A percentile compares a stretch with the other conserved stretches of the same genome.
Conservation (phyloP, 1,140 invertebrate genomes). For the Medauroidea extradentata region DNA sequence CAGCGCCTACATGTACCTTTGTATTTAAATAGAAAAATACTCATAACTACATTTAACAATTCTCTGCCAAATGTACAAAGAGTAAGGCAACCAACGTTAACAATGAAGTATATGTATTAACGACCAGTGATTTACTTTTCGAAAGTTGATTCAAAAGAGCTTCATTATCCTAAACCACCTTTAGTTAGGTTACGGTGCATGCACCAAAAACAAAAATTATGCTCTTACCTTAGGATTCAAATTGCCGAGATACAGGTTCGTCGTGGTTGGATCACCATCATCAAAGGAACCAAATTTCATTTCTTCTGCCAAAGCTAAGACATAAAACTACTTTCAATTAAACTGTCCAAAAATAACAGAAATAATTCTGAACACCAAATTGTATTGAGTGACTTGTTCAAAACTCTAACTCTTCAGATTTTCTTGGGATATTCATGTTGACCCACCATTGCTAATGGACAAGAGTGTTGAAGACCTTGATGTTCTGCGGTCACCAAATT, state of each 20-base stretch:
- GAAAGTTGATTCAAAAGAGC: no score
- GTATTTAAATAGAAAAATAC: no score
- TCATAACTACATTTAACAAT: no score
- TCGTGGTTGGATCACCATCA: constrained; percentile 93
- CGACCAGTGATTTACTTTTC: no score
- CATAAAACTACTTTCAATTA: background rate
- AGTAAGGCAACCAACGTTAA: no score
- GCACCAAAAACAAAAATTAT: no score
- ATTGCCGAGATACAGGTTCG: constrained; percentile 97
- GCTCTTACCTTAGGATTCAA: constrained; percentile 90
- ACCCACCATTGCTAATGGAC: background rate
- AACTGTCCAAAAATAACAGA: background rate
- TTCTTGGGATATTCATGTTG: background rate
- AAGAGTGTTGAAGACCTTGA: background rate
- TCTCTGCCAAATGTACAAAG: no score
- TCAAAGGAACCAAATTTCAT: constrained; percentile 72
- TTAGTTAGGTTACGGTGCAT: no score
- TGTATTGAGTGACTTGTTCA: background rate
- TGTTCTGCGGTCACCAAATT: no score
- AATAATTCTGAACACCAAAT: background rate
- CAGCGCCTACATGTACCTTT: no score
- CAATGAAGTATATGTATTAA: no score
- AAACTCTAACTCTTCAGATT: background rate
- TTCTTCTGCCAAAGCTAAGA: constrained; percentile 26
- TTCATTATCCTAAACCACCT: no score